These are phyloP conservation scores for Corvus moneduloides DNA, from an alignment of 2,113 vertebrate genomes.

Conservation along the genomic window DNA sequence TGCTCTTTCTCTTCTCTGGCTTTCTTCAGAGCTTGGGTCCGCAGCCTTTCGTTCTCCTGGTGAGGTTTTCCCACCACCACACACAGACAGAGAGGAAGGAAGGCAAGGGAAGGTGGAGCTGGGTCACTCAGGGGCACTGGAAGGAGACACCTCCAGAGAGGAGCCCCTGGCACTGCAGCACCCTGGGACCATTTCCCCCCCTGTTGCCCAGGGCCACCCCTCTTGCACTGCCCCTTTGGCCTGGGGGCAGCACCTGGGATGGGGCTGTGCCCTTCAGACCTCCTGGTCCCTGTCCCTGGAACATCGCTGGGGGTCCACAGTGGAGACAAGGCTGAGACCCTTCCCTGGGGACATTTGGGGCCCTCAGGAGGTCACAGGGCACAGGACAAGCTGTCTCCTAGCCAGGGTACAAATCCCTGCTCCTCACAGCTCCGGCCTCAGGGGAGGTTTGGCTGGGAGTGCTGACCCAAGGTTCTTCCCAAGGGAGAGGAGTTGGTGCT, in stretches of 20 bases:
- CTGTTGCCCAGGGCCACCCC: no score
- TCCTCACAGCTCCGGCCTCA: background rate
- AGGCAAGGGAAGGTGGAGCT: background rate
- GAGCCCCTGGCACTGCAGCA: background rate
- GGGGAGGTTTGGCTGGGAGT: background rate
- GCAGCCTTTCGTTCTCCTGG: conserved; percentile 74
- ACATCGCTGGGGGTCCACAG: no score
- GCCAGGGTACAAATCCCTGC: background rate
- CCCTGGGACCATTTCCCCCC: no score
- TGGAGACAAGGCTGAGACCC: background rate
- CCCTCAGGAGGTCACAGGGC: background rate
- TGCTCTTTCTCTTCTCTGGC: conserved; percentile 58
- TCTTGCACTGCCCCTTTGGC: background rate
- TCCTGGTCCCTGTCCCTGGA: background rate
- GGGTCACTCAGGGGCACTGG: background rate
- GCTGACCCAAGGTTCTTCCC: background rate
- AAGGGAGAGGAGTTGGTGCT: background rate
- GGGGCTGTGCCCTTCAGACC: background rate
- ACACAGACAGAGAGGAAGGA: background rate
- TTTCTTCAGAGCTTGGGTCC: conserved; percentile 65
- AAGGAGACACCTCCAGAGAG: background rate
- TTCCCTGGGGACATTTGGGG: background rate
- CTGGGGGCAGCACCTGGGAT: background rate
- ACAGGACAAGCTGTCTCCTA: background rate
- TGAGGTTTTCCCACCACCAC: background rate